Percentiles rank a stretch among this genome's conserved stretches.
phyloP scores from a whole-genome alignment of 2,797 vertebrate species.

The Chaetodon trifasciatus region DNA sequence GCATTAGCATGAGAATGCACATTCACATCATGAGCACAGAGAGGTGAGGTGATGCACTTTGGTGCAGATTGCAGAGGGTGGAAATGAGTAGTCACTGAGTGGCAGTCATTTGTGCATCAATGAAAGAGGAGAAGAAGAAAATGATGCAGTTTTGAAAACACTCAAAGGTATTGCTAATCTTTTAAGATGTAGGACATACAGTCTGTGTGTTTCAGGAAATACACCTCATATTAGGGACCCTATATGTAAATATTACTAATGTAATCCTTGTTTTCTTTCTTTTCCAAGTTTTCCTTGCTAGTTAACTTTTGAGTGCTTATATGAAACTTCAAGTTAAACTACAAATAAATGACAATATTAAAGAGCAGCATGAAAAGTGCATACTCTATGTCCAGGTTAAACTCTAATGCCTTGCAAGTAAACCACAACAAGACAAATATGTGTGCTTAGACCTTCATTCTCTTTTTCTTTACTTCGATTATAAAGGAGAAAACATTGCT shows the following conservation, averaged over 20 bases:
- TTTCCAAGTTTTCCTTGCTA: neutral
- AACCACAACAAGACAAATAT: constrained; percentile 7
- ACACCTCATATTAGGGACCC: neutral
- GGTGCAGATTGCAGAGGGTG: neutral
- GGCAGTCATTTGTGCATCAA: neutral
- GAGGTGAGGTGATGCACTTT: neutral
- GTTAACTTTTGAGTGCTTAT: neutral
- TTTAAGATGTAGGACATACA: neutral
- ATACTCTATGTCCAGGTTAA: neutral
- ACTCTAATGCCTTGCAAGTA: constrained; percentile 16
- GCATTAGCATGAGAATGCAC: neutral
- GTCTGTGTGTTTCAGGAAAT: neutral
- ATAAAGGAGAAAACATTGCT: constrained; percentile 27
- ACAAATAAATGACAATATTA: constrained; percentile 8
- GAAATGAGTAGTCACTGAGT: neutral
- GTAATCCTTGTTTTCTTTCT: neutral
- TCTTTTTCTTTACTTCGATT: constrained; percentile 18
- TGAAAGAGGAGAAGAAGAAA: neutral
- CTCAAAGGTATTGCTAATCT: neutral
- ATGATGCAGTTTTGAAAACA: constrained; percentile 1
- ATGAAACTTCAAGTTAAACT: neutral
- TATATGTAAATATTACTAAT: neutral
- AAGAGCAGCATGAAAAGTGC: constrained; percentile 6
- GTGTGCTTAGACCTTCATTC: constrained; percentile 18
- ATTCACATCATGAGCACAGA: neutral